Evolutionary conservation across 2,888 invertebrate species (phyloP), one percentile per base, ranked within the genome.

Genomic region (Andrena marginata): DNA sequence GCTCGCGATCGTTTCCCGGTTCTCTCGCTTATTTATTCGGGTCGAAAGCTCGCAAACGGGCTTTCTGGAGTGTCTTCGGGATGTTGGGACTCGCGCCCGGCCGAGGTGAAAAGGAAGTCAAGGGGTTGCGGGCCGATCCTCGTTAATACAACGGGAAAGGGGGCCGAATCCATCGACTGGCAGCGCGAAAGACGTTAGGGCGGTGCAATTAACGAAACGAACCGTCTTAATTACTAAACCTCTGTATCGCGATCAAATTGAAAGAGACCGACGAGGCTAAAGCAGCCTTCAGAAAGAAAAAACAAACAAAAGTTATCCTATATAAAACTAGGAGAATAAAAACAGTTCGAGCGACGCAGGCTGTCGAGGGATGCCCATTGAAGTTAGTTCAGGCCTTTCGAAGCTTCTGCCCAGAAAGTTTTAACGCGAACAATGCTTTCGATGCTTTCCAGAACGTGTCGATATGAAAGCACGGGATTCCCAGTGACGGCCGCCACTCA

Each of bases 1-100:
- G 56, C 70, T 49, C 54, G 65, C 33, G 63, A 81, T 78, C 73
- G 71, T 72, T 77, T 20, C 80, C 10, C 56, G 56, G 56, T 74
- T 78, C 81, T 65, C n/a, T 56, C 59, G 65, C 69, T 78, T 74
- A 78, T 81, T 81, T 81, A 81, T 81, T 70, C 81, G 74, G 78
- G 81, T 78, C 81, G 65, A 74, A 73, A 78, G 81, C 78, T 81
- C 78, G 78, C 78, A 82, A 75, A 82, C 69, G 82, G 79, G 82
- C 78, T 69, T 74, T 62, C 82, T 63, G 48, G 54, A 77, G 80
- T 77, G 80, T 71, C 68, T 13, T 49, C 35, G 51, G 54, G 23
- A 71, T 62, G 56, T 73, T 69, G 49, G 42, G 62, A 80, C 67
- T 72, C 68, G 72, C 63, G 51, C 35, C 56, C 29, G 64, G 13